Percentiles rank a stretch among this genome's conserved stretches.
phyloP scores from a whole-genome alignment of 2,888 invertebrate species.

The Drosophila tanythrix region DNA sequence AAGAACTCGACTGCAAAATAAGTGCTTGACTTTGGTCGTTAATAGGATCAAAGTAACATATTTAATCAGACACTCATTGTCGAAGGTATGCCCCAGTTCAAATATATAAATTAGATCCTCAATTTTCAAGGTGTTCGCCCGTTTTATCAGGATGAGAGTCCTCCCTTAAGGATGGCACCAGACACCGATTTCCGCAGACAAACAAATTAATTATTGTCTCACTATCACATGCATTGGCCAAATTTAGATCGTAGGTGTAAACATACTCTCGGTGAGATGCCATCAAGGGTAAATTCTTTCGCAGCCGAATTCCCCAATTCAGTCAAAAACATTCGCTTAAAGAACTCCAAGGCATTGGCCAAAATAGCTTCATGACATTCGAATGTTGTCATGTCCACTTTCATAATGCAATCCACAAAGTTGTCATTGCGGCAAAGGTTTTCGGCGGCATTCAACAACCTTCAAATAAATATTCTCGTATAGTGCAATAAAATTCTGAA shows the following conservation, averaged over 20 bases:
- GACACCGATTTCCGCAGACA: constrained; percentile 14
- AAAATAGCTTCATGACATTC: constrained; percentile 46
- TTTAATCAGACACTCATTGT: neutral
- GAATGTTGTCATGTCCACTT: constrained; percentile 30
- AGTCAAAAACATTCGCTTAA: constrained; percentile 39
- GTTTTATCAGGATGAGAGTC: constrained; percentile 5
- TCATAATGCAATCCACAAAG: constrained; percentile 42
- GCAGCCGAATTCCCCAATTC: constrained; percentile 29
- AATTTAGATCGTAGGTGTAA: constrained; percentile 16
- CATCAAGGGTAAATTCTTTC: constrained; percentile 4
- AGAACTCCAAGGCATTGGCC: constrained; percentile 38
- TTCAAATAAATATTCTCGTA: neutral
- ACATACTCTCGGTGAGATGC: constrained; percentile 21
- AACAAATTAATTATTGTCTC: constrained; percentile 19
- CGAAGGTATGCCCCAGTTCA: constrained; percentile 13
- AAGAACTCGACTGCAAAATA: constrained; percentile 10
- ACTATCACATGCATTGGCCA: neutral
- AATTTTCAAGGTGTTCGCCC: neutral
- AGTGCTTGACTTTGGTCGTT: neutral
- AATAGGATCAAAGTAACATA: neutral
- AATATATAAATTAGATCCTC: constrained; percentile 5
- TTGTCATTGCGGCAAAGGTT: constrained; percentile 13
- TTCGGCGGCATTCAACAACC: constrained; percentile 2
- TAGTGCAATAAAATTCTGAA: too few relatives aligned
- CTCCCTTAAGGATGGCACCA: constrained; percentile 12